phyloP scores from a whole-genome alignment of 2,888 invertebrate species.

The Pherbina coryleti region DNA sequence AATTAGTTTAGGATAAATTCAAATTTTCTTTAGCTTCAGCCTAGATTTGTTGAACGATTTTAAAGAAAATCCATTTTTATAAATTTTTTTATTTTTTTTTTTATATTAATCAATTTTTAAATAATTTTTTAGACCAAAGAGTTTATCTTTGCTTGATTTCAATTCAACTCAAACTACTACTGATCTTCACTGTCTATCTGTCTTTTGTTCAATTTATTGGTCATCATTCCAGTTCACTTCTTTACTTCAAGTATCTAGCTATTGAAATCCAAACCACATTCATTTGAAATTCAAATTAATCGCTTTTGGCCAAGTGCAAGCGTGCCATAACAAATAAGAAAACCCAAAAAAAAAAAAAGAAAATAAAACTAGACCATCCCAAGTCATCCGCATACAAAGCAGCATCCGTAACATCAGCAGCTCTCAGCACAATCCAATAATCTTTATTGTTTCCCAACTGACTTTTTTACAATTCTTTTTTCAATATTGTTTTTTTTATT shows the following conservation, averaged over 20 bases:
- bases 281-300: conserved; percentile 37
- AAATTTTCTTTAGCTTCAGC: not conserved
- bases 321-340: conserved; percentile 3
- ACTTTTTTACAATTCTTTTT: conserved; percentile 31
- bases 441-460: conserved; percentile 47
- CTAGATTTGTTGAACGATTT: not conserved
- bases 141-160: not conserved
- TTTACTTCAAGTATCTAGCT: conserved; percentile 5
- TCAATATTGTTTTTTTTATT: not conserved
- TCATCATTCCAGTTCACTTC: not conserved
- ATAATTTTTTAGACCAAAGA: not conserved
- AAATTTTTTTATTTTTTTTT: not conserved
- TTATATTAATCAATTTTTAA: not conserved
- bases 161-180: not conserved
- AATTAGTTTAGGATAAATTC: conserved; percentile 16
- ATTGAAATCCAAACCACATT: not conserved
- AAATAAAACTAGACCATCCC: not conserved
- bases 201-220: not conserved
- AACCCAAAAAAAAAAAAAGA: not conserved
- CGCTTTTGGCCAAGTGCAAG: conserved; percentile 29
- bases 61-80: not conserved
- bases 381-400: not conserved
- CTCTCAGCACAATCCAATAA: conserved; percentile 40
- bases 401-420: not conserved
- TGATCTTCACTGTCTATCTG: not conserved